Evolutionary conservation across 2,113 vertebrate genomes (phyloP), one percentile per base, ranked within the genome.

Genomic region (Erinaceus europaeus): DNA sequence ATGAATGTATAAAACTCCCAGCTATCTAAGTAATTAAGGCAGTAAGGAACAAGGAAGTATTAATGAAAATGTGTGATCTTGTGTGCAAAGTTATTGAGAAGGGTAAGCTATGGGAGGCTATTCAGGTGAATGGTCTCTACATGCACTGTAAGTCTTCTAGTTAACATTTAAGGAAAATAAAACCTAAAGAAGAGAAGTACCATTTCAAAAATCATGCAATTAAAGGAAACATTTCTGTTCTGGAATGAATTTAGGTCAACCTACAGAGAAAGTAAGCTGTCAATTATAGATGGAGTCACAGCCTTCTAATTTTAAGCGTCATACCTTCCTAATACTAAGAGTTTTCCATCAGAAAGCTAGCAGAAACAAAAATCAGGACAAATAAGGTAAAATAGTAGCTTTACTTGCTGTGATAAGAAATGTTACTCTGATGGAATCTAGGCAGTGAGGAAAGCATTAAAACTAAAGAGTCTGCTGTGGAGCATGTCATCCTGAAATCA

Each of bases 121-220:
- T 78, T 74, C 42, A 68, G 81, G 44, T 50, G 38, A 71, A 77
- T 48, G 32, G 77, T 11, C 73, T 89, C 73, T 34, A 46, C 25
- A 34, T 20, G 53, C 27, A 61, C 34, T 34, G 18, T 32, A 61
- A 91, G 34, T 2, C 3, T 73, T 42, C 32, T 29, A 18, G 7
- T 86, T 90, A 76, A 80, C 57, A 92, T 27, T 48, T 80, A 36
- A 36, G n/a, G 46, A 84, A 90, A 91, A 69, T 55, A 42, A 91
- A 48, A 61, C 36, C 14, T 52, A 81, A n/a, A 52, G 61, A 68
- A 42, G 21, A 44, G n/a, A 86, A 80, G 32, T 84, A 81, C 71
- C 12, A 25, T 13, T 40, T 65, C 29, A 71, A 57, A 84, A 79
- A 48, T 71, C 3, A 42, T 62, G 71, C 76, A 27, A 21, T 3